A percentile compares a stretch with the other conserved stretches of the same genome.
These are phyloP conservation scores for Ennomos quercinarius DNA, from an alignment of 2,888 invertebrate species.

Conservation along the genomic window DNA sequence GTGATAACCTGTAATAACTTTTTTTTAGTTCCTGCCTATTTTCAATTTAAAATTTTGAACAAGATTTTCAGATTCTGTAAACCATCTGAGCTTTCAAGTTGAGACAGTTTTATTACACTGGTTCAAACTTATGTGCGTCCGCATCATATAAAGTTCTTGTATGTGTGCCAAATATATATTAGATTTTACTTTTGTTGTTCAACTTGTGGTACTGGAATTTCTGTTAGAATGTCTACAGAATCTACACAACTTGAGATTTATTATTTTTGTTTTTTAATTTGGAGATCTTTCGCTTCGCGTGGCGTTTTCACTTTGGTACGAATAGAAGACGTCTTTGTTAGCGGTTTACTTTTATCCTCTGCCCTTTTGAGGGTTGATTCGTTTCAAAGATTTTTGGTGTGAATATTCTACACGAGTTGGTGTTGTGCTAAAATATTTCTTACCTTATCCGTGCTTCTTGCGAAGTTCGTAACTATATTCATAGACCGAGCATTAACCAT, in stretches of 20 bases:
- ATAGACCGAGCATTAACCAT: too few relatives aligned
- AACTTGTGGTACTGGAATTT: slow-evolving; percentile 17
- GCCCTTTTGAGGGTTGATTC: slow-evolving; percentile 13
- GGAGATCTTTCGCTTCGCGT: slow-evolving; percentile 19
- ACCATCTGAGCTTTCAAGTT: too few relatives aligned
- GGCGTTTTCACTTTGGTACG: slow-evolving; percentile 15
- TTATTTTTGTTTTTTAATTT: slow-evolving; percentile 38
- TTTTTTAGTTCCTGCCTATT: too few relatives aligned
- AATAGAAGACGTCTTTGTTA: slow-evolving; percentile 17
- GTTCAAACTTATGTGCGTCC: too few relatives aligned
- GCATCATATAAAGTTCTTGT: background rate
- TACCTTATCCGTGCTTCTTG: too few relatives aligned
- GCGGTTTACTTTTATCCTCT: slow-evolving; percentile 2
- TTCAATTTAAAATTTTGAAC: too few relatives aligned
- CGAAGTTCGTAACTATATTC: too few relatives aligned
- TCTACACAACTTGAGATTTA: slow-evolving; percentile 34
- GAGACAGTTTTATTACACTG: too few relatives aligned
- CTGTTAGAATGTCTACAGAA: background rate
- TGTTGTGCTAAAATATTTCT: too few relatives aligned
- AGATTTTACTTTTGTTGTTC: slow-evolving; percentile 34
- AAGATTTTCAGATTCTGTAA: too few relatives aligned
- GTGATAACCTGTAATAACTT: too few relatives aligned
- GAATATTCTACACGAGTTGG: background rate
- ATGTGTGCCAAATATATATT: slow-evolving; percentile 33
- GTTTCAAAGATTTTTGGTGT: slow-evolving; percentile 15